Evolutionary conservation across 2,797 vertebrate species (phyloP), one percentile per base, ranked within the genome.

Genomic region (Gobionotothen gibberifrons): DNA sequence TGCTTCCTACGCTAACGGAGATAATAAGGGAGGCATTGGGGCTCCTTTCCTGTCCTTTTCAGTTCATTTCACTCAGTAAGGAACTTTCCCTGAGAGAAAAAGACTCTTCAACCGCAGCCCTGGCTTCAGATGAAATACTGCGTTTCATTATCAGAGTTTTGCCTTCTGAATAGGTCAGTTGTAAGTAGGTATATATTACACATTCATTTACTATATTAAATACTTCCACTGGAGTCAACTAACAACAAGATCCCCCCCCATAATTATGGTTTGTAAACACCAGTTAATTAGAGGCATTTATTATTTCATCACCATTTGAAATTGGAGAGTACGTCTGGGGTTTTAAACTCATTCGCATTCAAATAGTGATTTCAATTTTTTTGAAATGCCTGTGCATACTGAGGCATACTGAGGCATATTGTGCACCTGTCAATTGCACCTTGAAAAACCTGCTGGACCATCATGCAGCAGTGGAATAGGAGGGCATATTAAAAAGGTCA

Each of bases 401-500:
- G 74, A 70, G 32, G 68, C 82, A 65, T 48, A 72, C 58, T 51
- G 74, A 70, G 32, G 8, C 58, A 57, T 79, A 85, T 81, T 83
- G 84, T 83, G 68, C 72, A 85, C 84, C 76, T 91, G 87, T 84
- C 89, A 89, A 73, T 87, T 79, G 85, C 66, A 85, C 76, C 82
- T 90, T 89, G 81, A 80, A 26, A 76, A 87, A 90, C 52, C 83
- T 64, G 79, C 69, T 54, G 81, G 77, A 80, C 78, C 85, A 73
- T 89, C 85, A 66, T 79, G 65, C 64, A 53, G 72, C 69, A 15
- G 73, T 63, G 66, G 74, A 78, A 80, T 47, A 59, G 74, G 54
- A 83, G 85, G 77, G 80, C 81, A 90, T 92, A 90, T 85, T 91
- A 87, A 90, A 93, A 92, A 92, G 89, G 87, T 91, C 85, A 88